phyloP scores from a whole-genome alignment of 2,888 invertebrate species.

The Diarsia brunnea region DNA sequence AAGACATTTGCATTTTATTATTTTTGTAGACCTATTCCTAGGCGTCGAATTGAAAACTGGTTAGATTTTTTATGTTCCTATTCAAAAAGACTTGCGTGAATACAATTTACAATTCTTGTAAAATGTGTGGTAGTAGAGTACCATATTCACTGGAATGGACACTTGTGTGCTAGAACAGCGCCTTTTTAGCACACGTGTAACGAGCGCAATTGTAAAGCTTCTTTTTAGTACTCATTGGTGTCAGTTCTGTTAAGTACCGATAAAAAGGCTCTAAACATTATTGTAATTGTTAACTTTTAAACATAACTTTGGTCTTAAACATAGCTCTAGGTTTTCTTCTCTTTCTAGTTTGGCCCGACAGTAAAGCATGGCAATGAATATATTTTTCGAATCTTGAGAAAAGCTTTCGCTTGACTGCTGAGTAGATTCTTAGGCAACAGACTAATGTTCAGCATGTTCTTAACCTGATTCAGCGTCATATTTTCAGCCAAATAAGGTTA shows the following conservation, averaged over 20 bases:
- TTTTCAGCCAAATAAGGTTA: neutral
- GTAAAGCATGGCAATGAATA: neutral
- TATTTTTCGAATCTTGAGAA: neutral
- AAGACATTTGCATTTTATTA: slow-evolving; percentile 58
- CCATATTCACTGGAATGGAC: slow-evolving; percentile 34
- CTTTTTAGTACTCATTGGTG: slow-evolving; percentile 24
- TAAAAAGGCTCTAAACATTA: slow-evolving; percentile 9
- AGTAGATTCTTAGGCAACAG: neutral
- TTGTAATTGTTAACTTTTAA: neutral
- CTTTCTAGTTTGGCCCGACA: neutral
- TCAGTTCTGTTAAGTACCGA: slow-evolving; percentile 9
- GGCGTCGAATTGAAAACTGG: slow-evolving; percentile 51
- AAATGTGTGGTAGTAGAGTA: slow-evolving; percentile 35
- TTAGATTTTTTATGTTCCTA: slow-evolving; percentile 50
- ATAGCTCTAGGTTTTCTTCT: neutral
- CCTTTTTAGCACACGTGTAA: slow-evolving; percentile 30
- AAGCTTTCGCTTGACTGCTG: neutral
- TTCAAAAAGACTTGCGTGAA: slow-evolving; percentile 43
- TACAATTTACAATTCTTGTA: slow-evolving; percentile 29
- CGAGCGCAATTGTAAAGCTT: slow-evolving; percentile 22
- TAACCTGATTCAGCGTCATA: neutral
- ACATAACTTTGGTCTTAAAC: neutral
- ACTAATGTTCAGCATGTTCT: neutral
- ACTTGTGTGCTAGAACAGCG: slow-evolving; percentile 18
- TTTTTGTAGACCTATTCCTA: slow-evolving; percentile 59